Evolutionary conservation across 2,888 invertebrate species (phyloP).

Genomic region (Coelinius sp.): DNA sequence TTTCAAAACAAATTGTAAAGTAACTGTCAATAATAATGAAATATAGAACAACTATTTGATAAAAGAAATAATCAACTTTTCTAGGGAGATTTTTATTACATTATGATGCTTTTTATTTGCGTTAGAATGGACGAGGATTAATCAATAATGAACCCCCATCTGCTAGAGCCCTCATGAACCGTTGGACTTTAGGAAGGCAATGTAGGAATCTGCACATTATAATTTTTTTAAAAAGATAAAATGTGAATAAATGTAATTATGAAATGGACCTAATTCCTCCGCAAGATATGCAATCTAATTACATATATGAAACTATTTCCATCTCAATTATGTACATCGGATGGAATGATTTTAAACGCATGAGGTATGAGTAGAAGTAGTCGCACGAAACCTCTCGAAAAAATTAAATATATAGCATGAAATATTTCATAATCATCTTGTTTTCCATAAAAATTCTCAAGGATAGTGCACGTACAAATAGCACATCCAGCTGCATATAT

Average conservation of each 20-base stretch:
- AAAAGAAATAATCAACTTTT: not conserved
- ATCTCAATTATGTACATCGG: not conserved
- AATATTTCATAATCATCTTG: not conserved
- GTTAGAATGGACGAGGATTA: not conserved
- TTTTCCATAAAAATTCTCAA: not conserved
- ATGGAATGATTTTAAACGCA: not conserved
- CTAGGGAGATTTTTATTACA: too few relatives aligned
- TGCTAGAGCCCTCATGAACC: slow-evolving; percentile 39
- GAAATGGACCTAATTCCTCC: too few relatives aligned
- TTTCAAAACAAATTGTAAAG: not conserved
- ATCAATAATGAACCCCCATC: slow-evolving; percentile 36
- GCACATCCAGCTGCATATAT: slow-evolving; percentile 36
- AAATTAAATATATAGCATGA: not conserved
- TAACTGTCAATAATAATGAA: not conserved
- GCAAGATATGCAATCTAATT: too few relatives aligned
- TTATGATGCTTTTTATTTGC: too few relatives aligned
- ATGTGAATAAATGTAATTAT: too few relatives aligned
- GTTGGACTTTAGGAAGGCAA: slow-evolving; percentile 37
- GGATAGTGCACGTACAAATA: slow-evolving; percentile 24
- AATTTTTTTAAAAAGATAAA: not conserved
- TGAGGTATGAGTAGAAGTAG: not conserved
- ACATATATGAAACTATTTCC: too few relatives aligned
- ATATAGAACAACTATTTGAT: not conserved
- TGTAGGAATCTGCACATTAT: slow-evolving; percentile 35
- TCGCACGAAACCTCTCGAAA: slow-evolving; percentile 17